Evolutionary conservation across 2,888 invertebrate genomes (phyloP).

Genomic region (Parochlus steinenii): DNA sequence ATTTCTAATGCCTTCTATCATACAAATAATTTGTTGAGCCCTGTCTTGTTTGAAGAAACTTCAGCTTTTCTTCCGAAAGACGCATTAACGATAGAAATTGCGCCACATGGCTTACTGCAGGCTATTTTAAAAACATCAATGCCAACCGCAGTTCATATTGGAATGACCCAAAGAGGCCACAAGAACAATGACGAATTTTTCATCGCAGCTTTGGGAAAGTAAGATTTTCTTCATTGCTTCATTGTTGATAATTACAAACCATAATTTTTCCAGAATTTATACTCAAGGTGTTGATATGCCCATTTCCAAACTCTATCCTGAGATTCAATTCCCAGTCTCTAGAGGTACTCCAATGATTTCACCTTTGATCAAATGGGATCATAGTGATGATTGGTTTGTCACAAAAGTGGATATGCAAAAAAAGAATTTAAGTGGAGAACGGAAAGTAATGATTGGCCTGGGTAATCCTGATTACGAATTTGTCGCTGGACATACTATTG

Average conservation of each 20-base stretch:
- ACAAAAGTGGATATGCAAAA: slow-evolving; percentile 31
- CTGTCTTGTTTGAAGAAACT: slow-evolving; percentile 42
- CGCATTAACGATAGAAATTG: slow-evolving; percentile 48
- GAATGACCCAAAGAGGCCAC: slow-evolving; percentile 40
- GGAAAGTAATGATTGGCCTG: slow-evolving; percentile 37
- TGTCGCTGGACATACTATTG: slow-evolving; percentile 57
- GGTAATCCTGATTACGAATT: slow-evolving; percentile 45
- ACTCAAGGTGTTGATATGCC: slow-evolving; percentile 38
- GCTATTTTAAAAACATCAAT: slow-evolving; percentile 45
- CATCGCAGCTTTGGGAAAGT: slow-evolving; percentile 32
- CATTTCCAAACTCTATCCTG: slow-evolving; percentile 52
- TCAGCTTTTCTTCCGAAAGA: slow-evolving; percentile 41
- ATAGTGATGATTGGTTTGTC: slow-evolving; percentile 34
- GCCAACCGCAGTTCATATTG: slow-evolving; percentile 36
- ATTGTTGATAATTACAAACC: not conserved
- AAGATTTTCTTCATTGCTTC: slow-evolving; percentile 20
- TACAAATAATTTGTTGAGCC: slow-evolving; percentile 60
- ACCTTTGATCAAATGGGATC: slow-evolving; percentile 66
- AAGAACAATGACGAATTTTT: slow-evolving; percentile 31
- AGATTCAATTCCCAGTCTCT: slow-evolving; percentile 57
- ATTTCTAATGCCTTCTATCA: slow-evolving; percentile 70
- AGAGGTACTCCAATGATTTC: slow-evolving; percentile 65
- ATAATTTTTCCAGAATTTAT: not conserved
- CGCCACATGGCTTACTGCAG: slow-evolving; percentile 51
- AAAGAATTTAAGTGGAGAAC: slow-evolving; percentile 43